These are phyloP conservation scores for Pseudococcus viburni DNA, from an alignment of 2,888 invertebrate genomes.

Conservation along the genomic window DNA sequence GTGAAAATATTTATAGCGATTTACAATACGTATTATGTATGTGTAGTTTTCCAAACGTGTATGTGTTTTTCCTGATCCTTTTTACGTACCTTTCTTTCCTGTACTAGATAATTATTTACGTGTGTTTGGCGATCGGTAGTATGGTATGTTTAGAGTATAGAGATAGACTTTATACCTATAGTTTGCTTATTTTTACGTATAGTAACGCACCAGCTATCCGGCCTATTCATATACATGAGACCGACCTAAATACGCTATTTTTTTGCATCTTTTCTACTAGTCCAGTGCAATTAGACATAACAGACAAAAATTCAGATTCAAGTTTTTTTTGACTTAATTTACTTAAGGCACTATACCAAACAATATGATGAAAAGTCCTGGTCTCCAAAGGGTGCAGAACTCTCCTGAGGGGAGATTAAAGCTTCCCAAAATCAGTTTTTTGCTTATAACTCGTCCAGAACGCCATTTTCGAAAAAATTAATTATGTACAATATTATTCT, in stretches of 20 bases:
- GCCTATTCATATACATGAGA: conserved; percentile 3
- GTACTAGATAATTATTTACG: not conserved
- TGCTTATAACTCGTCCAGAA: no score
- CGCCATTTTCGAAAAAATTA: no score
- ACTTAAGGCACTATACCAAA: no score
- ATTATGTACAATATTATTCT: no score
- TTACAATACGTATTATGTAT: not conserved
- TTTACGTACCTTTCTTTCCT: not conserved
- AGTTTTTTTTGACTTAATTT: no score
- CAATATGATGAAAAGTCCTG: no score
- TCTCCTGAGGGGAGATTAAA: no score
- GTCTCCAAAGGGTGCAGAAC: no score
- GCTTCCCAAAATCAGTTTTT: no score
- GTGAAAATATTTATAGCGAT: not conserved
- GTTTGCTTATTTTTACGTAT: not conserved
- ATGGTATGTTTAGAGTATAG: conserved; percentile 13
- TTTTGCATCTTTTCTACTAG: conserved; percentile 56
- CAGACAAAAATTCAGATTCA: no score
- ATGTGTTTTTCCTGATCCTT: not conserved
- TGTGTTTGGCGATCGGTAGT: conserved; percentile 36
- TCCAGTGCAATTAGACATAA: no score
- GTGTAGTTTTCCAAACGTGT: conserved; percentile 1
- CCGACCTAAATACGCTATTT: conserved; percentile 46
- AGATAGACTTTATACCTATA: not conserved
- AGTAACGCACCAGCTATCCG: conserved; percentile 26